phyloP scores from a whole-genome alignment of 1,140 invertebrate species.

The Acromyrmex heyeri region DNA sequence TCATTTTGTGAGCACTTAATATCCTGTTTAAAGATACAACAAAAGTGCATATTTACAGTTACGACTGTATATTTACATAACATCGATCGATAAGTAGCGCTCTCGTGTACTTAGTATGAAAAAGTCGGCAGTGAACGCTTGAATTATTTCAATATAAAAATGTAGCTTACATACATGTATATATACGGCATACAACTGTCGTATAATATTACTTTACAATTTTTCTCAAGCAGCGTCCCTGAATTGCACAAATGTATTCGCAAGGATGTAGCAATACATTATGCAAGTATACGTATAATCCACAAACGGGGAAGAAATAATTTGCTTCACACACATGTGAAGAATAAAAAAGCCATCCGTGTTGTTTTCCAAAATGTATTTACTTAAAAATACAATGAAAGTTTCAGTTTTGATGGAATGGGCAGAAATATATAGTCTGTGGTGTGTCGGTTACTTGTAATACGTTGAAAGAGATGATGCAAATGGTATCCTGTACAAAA shows the following conservation, averaged over 20 bases:
- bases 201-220: constrained; percentile 44
- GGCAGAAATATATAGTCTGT: constrained; percentile 80
- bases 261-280: constrained; percentile 20
- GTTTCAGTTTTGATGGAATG: constrained; percentile 81
- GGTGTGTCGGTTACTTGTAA: constrained; percentile 70
- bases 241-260: constrained; percentile 51
- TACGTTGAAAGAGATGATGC: constrained; percentile 75
- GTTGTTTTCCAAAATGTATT: constrained; percentile 82
- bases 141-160: constrained; percentile 47
- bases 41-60: constrained; percentile 58
- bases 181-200: constrained; percentile 18
- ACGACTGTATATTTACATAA: constrained; percentile 55
- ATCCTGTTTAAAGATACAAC: constrained; percentile 54
- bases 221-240: constrained; percentile 17
- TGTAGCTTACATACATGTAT: constrained; percentile 40
- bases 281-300: constrained; percentile 51
- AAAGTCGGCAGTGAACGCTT: constrained; percentile 49
- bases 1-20: constrained; percentile 30
- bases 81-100: constrained; percentile 51
- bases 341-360: constrained; percentile 74
- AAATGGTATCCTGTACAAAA: constrained; percentile 81
- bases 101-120: constrained; percentile 26
- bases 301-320: constrained; percentile 64
- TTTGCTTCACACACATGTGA: constrained; percentile 70
- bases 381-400: constrained; percentile 83